A percentile compares a stretch with the other conserved stretches of the same genome.
These are phyloP conservation scores for Heliconius hermathena DNA, from an alignment of 1,140 invertebrate species.

Conservation along the genomic window DNA sequence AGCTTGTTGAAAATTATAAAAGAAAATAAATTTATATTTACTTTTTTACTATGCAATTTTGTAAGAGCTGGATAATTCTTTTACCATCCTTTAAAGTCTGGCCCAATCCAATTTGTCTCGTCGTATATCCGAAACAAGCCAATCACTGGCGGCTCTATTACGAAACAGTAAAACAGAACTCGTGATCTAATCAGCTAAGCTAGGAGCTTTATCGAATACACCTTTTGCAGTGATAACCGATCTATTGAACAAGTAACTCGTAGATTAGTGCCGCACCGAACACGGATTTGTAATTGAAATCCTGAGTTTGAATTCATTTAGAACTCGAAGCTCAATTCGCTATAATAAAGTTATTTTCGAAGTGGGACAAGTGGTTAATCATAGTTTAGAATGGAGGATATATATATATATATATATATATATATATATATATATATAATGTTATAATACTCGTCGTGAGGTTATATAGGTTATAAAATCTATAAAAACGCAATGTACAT, in stretches of 20 bases:
- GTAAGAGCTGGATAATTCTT: constrained; percentile 41
- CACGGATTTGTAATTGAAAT: constrained; percentile 39
- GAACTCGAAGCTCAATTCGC: constrained; percentile 12
- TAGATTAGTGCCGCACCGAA: constrained; percentile 32
- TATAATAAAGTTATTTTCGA: constrained; percentile 29
- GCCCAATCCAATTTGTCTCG: constrained; percentile 66
- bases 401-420: background rate
- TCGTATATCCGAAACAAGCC: constrained; percentile 65
- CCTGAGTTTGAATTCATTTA: constrained; percentile 21
- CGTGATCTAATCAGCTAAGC: constrained; percentile 63
- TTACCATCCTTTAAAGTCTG: constrained; percentile 55
- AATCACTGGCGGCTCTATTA: constrained; percentile 62
- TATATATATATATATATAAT: background rate
- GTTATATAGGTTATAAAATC: too few relatives aligned
- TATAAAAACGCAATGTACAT: too few relatives aligned
- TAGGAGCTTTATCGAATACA: constrained; percentile 58
- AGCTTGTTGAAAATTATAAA: background rate
- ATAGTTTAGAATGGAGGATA: background rate
- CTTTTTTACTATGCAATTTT: background rate
- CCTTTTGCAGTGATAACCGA: constrained; percentile 58
- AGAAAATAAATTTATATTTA: background rate
- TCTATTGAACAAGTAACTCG: constrained; percentile 49
- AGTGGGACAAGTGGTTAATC: background rate
- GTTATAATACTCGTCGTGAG: too few relatives aligned
- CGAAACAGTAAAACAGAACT: constrained; percentile 53